A percentile compares a stretch with the other conserved stretches of the same genome.
Evolutionary conservation across 2,888 invertebrate genomes (phyloP).

Genomic region (Corythucha ciliata): DNA sequence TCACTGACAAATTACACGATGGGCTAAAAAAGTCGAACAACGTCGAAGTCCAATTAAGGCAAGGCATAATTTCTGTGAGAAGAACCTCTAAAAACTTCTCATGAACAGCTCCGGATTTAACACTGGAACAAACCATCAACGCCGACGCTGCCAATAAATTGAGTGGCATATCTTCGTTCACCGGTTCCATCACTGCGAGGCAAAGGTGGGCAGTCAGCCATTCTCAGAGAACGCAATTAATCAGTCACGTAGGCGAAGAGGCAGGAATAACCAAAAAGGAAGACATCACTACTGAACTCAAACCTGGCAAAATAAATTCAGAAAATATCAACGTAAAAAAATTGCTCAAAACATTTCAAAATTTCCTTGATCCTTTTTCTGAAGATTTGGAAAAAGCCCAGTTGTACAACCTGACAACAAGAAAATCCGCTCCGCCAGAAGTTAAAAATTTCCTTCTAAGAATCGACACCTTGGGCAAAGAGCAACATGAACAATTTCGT

Average conservation of each 20-base stretch:
- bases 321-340: slow-evolving; percentile 17
- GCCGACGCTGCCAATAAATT: slow-evolving; percentile 37
- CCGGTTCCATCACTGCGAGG: slow-evolving; percentile 37
- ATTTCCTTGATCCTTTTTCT: slow-evolving; percentile 7
- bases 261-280: slow-evolving; percentile 33
- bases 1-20: slow-evolving; percentile 37
- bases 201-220: slow-evolving; percentile 36
- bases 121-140: slow-evolving; percentile 39
- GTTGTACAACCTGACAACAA: slow-evolving; percentile 5
- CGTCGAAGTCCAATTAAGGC: slow-evolving; percentile 34
- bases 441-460: too few relatives aligned
- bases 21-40: slow-evolving; percentile 38
- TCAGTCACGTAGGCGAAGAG: too few relatives aligned
- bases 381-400: neutral
- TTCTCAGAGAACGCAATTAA: slow-evolving; percentile 34
- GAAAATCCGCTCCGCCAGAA: too few relatives aligned
- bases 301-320: slow-evolving; percentile 30
- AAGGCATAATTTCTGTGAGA: slow-evolving; percentile 38
- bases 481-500: too few relatives aligned
- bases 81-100: slow-evolving; percentile 39
- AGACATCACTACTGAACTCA: slow-evolving; percentile 35
- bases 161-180: slow-evolving; percentile 35
- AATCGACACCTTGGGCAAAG: too few relatives aligned
- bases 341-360: slow-evolving; percentile 22
- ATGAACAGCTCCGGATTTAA: slow-evolving; percentile 37